Evolutionary conservation across 2,113 vertebrate genomes (phyloP), one percentile per base, ranked within the genome.

Genomic region (Struthio camelus): DNA sequence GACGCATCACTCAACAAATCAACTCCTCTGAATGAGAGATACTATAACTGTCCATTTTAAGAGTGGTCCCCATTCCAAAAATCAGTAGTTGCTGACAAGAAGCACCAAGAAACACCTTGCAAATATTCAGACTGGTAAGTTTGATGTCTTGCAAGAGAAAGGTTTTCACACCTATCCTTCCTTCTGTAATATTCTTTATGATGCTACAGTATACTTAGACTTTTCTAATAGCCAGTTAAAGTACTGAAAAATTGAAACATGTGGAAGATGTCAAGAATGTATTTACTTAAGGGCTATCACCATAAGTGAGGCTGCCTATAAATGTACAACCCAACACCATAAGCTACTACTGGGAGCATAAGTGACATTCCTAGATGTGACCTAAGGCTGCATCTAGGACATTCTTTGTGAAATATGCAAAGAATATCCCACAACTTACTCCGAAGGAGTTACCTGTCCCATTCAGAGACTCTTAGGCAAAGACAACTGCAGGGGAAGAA

Each of bases 1-100:
- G 50, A 93, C 85, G 62, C 40, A 40, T 65, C 86, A 72, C 40
- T 89, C 93, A 48, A 94, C 73, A 84, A 92, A 90, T 90, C 48
- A 86, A 15, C 22, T 92, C 56, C 59, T 79, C 51, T 44, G 51
- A 79, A 94, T 6, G 8, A 94, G 14, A 79, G 32, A 95, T 30
- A 86, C 3, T 38, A 36, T 17, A 78, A 86, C 24, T 2, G 2
- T 50, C 46, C 62, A 79, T 80, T 93, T 85, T 90, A 86, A 5
- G 1, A 73, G 25, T 73, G 25, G 59, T 2, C 4, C 14, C 18
- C 66, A 76, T 40, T 81, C 20, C 53, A 96, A 78, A 51, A 78
- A 76, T 40, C 36, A 40, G 27, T 72, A 51, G 38, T n/a, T 44
- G 15, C 34, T 50, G 50, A 83, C 42, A 93, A 64, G 42, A 61